These are phyloP conservation scores for Oscheius sp. DNA, from an alignment of 2,888 invertebrate species.

Conservation along the genomic window DNA sequence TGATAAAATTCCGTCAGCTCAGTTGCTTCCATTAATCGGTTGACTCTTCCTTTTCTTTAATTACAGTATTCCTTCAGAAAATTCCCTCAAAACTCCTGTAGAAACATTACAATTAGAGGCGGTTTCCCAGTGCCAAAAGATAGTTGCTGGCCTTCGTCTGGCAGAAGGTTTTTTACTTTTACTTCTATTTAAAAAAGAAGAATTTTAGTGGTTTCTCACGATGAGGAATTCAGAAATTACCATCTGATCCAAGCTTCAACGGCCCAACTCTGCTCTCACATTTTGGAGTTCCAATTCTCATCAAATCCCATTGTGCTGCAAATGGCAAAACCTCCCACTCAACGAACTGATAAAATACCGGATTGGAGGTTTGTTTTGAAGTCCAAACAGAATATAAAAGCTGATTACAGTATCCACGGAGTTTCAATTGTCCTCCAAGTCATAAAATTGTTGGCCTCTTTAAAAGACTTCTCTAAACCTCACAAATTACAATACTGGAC, in stretches of 20 bases:
- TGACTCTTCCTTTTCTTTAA: background rate
- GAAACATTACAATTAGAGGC: slow-evolving; percentile 39
- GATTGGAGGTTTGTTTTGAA: slow-evolving; percentile 52
- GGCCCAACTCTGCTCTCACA: slow-evolving; percentile 58
- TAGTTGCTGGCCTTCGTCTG: slow-evolving; percentile 64
- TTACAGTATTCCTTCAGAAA: background rate
- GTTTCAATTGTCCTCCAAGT: slow-evolving; percentile 62
- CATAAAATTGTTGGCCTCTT: slow-evolving; percentile 54
- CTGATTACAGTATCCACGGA: slow-evolving; percentile 47
- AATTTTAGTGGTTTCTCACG: slow-evolving; percentile 38
- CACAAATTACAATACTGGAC: slow-evolving; percentile 69
- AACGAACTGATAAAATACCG: slow-evolving; percentile 44
- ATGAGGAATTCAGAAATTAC: slow-evolving; percentile 53
- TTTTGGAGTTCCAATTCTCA: slow-evolving; percentile 57
- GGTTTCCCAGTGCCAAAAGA: slow-evolving; percentile 56
- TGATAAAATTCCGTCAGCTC: slow-evolving; percentile 29
- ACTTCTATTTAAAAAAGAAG: background rate
- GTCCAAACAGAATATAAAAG: background rate
- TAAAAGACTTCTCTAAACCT: slow-evolving; percentile 65
- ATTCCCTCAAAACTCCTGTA: slow-evolving; percentile 44
- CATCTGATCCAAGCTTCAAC: slow-evolving; percentile 48
- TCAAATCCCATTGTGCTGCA: slow-evolving; percentile 57
- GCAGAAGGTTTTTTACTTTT: slow-evolving; percentile 53
- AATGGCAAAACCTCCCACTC: slow-evolving; percentile 44
- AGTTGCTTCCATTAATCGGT: slow-evolving; percentile 15